phyloP scores from a whole-genome alignment of 2,113 vertebrate species.

The Hippocampus abdominalis region DNA sequence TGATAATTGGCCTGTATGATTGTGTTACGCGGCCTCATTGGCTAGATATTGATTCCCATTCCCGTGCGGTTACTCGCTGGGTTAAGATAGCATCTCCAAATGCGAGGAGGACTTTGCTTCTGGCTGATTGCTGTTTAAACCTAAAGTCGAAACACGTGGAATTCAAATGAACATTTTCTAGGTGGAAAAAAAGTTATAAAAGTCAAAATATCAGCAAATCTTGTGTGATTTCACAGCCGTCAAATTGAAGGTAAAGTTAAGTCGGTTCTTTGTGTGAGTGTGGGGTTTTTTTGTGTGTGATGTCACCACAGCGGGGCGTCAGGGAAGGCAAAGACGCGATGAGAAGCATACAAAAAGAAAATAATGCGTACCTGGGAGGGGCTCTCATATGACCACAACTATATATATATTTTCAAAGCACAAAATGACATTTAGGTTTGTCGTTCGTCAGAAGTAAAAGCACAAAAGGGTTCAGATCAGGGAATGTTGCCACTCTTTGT shows the following conservation, averaged over 20 bases:
- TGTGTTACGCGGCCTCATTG: background rate
- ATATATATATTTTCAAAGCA: too few species aligned
- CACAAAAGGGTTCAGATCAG: too few species aligned
- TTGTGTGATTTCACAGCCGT: too few species aligned
- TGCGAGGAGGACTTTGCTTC: background rate
- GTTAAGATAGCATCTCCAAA: background rate
- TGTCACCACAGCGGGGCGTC: background rate
- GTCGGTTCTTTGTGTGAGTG: too few species aligned
- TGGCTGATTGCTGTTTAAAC: background rate
- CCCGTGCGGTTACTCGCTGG: background rate
- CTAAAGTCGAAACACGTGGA: background rate
- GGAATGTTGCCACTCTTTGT: too few species aligned
- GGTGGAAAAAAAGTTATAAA: background rate
- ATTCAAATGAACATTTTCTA: background rate
- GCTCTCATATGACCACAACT: too few species aligned
- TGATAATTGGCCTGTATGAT: conserved; percentile 8
- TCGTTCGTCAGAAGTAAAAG: too few species aligned
- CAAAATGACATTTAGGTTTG: too few species aligned
- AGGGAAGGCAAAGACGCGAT: background rate
- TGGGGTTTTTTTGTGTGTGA: too few species aligned
- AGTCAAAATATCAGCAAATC: background rate
- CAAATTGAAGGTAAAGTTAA: too few species aligned
- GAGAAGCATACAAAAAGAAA: background rate
- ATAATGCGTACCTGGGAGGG: too few species aligned
- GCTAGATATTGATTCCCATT: background rate